Conservation (phyloP, 1,140 invertebrate species). For the Drosophila varians region DNA sequence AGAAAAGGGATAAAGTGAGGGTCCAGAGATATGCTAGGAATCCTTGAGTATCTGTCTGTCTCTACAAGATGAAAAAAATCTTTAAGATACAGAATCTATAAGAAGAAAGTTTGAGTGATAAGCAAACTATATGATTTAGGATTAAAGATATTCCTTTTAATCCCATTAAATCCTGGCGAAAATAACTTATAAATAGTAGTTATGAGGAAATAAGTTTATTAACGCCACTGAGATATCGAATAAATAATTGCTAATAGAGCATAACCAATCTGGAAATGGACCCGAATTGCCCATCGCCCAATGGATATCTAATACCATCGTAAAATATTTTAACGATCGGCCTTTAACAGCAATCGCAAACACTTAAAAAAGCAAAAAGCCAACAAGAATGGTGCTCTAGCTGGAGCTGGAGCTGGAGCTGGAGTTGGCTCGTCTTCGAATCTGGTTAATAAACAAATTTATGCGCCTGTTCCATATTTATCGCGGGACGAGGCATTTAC, state of each 20-base stretch:
- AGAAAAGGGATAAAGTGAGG: neutral
- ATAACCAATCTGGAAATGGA: conserved; percentile 55
- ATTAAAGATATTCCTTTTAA: no score
- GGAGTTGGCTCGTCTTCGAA: neutral
- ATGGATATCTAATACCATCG: conserved; percentile 51
- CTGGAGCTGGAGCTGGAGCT: no score
- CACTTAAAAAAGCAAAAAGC: conserved; percentile 43
- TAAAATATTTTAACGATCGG: conserved; percentile 60
- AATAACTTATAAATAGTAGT: no score
- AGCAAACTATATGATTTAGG: no score
- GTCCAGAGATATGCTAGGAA: conserved; percentile 16
- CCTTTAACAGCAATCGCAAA: conserved; percentile 44
- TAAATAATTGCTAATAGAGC: conserved; percentile 42
- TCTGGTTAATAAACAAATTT: conserved; percentile 71
- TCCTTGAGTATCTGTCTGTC: no score
- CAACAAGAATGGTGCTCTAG: conserved; percentile 6
- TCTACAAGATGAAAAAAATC: no score
- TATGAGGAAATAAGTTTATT: neutral
- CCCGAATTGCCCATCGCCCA: conserved; percentile 31
- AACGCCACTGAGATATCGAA: no score
- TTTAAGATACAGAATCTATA: no score
- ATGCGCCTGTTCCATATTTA: conserved; percentile 67
- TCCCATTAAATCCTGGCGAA: no score
- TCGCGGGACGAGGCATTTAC: conserved; percentile 28
- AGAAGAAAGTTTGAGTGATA: no score